Percentiles rank a stretch among this genome's conserved stretches.
These are phyloP conservation scores for Dasypogon diadema DNA, from an alignment of 2,888 invertebrate genomes.

Conservation along the genomic window DNA sequence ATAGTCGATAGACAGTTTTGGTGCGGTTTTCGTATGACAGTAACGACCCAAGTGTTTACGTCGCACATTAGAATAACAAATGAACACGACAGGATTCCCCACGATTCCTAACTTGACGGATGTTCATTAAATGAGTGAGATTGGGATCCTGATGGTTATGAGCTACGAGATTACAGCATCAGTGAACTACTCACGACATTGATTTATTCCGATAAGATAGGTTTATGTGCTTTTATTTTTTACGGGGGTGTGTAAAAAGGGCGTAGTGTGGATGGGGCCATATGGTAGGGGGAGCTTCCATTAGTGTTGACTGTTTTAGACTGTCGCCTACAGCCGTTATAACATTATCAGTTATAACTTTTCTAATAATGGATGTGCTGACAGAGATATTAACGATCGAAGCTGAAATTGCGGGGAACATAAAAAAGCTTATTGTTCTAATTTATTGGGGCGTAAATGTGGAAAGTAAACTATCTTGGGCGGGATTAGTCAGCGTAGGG, in stretches of 20 bases:
- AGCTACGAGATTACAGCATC: conserved; percentile 13
- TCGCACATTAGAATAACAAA: conserved; percentile 32
- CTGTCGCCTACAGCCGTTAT: too few relatives aligned
- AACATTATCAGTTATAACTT: too few relatives aligned
- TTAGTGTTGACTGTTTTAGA: neutral
- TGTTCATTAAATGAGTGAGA: conserved; percentile 37
- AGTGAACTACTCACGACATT: conserved; percentile 28
- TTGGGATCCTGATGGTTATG: conserved; percentile 21
- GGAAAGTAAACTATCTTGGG: too few relatives aligned
- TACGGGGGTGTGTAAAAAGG: neutral
- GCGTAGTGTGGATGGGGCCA: neutral
- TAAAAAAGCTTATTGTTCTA: too few relatives aligned
- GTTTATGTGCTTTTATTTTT: conserved; percentile 17
- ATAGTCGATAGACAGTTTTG: conserved; percentile 8
- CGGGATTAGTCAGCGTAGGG: too few relatives aligned
- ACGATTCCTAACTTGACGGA: neutral
- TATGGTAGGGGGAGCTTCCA: neutral
- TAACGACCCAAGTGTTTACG: conserved; percentile 35
- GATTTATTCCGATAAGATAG: conserved; percentile 20
- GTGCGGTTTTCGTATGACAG: conserved; percentile 7
- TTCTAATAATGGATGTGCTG: too few relatives aligned
- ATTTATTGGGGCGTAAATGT: too few relatives aligned
- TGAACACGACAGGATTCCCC: neutral
- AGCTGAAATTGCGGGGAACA: too few relatives aligned
- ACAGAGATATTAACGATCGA: too few relatives aligned